Conservation (phyloP, 2,888 invertebrate genomes). For the Cephus runcator region DNA sequence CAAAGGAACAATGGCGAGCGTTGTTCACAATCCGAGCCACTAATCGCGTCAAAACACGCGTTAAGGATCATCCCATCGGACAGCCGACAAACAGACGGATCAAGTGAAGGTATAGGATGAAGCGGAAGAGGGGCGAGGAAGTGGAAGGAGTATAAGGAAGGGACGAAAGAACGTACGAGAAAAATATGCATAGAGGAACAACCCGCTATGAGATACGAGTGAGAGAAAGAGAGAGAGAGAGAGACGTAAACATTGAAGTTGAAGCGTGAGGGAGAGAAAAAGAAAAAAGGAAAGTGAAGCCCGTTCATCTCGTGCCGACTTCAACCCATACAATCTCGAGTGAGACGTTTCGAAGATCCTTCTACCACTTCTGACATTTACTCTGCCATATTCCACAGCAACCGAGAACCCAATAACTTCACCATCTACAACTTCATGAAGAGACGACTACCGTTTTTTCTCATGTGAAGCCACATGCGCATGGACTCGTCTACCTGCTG, state of each 20-base stretch:
- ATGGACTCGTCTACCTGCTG: no score
- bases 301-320: slow-evolving; percentile 11
- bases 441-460: no score
- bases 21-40: slow-evolving; percentile 40
- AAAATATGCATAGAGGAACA: no score
- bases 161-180: no score
- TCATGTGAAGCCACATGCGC: no score
- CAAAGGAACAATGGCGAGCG: slow-evolving; percentile 39
- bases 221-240: background rate
- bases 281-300: background rate
- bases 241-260: slow-evolving; percentile 3
- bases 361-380: no score
- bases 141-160: background rate
- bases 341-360: no score
- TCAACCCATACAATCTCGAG: no score
- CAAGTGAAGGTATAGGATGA: slow-evolving; percentile 23
- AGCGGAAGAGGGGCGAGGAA: background rate
- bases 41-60: slow-evolving; percentile 53
- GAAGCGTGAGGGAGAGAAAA: background rate
- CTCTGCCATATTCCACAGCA: no score
- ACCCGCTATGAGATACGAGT: no score
- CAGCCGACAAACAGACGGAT: slow-evolving; percentile 19
- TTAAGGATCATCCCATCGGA: slow-evolving; percentile 40
- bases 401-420: no score
- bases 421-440: no score